Evolutionary conservation across 2,797 vertebrate species (phyloP).

Genomic region (Mormyrus hasselquistii): DNA sequence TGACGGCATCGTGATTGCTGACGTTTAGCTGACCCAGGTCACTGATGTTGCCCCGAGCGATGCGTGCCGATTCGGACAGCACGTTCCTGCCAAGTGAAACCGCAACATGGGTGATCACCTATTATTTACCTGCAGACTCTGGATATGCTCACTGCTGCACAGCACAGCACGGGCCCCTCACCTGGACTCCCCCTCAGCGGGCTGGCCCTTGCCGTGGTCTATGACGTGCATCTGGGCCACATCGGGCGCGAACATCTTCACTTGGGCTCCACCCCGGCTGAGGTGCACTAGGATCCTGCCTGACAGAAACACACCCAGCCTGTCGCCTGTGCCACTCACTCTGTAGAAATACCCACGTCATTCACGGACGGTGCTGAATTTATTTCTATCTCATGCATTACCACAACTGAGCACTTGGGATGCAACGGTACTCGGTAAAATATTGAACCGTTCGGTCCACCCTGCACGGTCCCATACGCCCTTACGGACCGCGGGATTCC

Average conservation of each 20-base stretch:
- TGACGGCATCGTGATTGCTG: constrained; percentile 66
- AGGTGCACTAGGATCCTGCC: constrained; percentile 74
- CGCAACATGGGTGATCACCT: neutral
- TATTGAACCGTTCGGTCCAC: too few species aligned
- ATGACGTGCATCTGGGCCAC: constrained; percentile 75
- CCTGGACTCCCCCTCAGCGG: constrained; percentile 63
- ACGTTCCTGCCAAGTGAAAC: constrained; percentile 60
- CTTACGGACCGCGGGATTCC: too few species aligned
- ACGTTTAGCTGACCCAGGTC: constrained; percentile 61
- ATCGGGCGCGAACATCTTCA: constrained; percentile 78
- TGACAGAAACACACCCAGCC: neutral
- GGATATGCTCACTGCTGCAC: neutral
- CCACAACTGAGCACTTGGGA: neutral
- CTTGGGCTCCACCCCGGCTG: constrained; percentile 68
- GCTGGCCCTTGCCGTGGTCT: constrained; percentile 72
- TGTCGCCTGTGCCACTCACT: neutral
- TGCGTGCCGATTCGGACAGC: constrained; percentile 72
- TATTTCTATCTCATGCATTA: neutral
- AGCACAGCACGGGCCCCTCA: constrained; percentile 32
- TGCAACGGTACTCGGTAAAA: too few species aligned
- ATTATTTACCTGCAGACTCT: neutral
- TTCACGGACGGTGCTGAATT: neutral
- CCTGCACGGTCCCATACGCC: too few species aligned
- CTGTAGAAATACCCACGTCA: neutral
- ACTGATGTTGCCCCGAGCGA: constrained; percentile 70